Conservation (phyloP, 2,797 vertebrate genomes). For the Neomorphus geoffroyi region DNA sequence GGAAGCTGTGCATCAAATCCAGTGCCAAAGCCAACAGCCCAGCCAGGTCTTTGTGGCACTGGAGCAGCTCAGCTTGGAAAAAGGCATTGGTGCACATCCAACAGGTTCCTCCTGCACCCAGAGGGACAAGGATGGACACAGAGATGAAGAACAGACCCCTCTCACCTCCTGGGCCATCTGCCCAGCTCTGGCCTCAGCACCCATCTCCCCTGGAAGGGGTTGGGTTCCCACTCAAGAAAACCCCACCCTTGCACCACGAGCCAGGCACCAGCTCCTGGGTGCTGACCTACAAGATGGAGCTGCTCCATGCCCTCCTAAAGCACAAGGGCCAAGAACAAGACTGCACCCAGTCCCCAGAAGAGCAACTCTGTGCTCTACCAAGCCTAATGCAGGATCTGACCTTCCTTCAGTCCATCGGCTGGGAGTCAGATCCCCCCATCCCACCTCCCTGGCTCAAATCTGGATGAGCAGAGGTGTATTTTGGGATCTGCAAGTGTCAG, state of each 20-base stretch:
- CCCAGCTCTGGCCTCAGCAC: neutral
- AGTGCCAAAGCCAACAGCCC: neutral
- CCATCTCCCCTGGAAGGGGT: neutral
- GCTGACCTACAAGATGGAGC: neutral
- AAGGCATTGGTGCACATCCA: neutral
- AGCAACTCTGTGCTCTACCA: neutral
- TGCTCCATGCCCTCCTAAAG: neutral
- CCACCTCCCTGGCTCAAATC: neutral
- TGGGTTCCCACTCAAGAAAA: neutral
- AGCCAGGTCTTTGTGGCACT: accelerated
- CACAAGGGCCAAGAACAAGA: neutral
- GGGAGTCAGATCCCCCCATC: neutral
- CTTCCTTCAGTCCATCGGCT: neutral
- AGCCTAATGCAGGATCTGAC: neutral
- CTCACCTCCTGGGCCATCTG: neutral
- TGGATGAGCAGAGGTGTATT: accelerated
- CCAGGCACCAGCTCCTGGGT: neutral
- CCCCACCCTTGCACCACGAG: neutral
- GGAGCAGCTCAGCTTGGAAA: neutral
- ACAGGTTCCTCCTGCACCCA: accelerated
- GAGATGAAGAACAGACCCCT: neutral
- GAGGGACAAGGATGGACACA: neutral
- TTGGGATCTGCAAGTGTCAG: neutral
- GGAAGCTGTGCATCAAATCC: neutral
- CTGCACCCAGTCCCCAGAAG: neutral